Evolutionary conservation across 92 coral and sea anemone species (phyloP), one percentile per base, ranked within the genome.

Genomic region (Heliopora coerulea): DNA sequence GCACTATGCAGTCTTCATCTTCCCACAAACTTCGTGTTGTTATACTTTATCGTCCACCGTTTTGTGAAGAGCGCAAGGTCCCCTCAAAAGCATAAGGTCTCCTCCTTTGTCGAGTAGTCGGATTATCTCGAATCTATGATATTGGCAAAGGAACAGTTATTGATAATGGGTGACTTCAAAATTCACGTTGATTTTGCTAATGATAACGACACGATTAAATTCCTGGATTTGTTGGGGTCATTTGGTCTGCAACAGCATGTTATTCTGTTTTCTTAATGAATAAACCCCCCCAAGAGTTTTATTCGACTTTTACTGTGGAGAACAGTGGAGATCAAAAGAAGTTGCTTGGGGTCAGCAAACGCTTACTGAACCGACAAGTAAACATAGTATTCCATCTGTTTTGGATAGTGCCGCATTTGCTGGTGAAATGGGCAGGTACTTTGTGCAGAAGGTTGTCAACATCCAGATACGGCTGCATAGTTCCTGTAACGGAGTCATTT

Each of bases 11-110:
- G 46, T 54, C 44, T 18, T 23, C 72, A 46, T 54, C 78, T 64
- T 69, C 68, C 59, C 76, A 78, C 50, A 70, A 62, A 68, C 69
- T 77, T n/a, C 68, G 75, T 37, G 54, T 83, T 42, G 72, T 62
- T 54, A 68, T 83, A 10, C 49, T 78, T 39, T 77, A 83, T 62
- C 79, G 87, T 50, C 80, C 78, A 64, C 88, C 46, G 25, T 33
- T 31, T 17, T 34, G 46, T 62, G 69, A 62, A 14, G 37, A 33
- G 10, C 72, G 42, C 41, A 52, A 44, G 42, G 59, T 76, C 42
- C 3, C 81, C 29, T 40, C 11, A 37, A 37, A 37, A 4, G 11
- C 11, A 37, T 37, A n/a, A n/a, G n/a, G 67, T 49, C 54, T 39
- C 30, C 31, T 70, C 54, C 27, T 19, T 72, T 20, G 31, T 25